These are phyloP conservation scores for Catharus fuscescens DNA, from an alignment of 2,113 vertebrate genomes.

Conservation along the genomic window DNA sequence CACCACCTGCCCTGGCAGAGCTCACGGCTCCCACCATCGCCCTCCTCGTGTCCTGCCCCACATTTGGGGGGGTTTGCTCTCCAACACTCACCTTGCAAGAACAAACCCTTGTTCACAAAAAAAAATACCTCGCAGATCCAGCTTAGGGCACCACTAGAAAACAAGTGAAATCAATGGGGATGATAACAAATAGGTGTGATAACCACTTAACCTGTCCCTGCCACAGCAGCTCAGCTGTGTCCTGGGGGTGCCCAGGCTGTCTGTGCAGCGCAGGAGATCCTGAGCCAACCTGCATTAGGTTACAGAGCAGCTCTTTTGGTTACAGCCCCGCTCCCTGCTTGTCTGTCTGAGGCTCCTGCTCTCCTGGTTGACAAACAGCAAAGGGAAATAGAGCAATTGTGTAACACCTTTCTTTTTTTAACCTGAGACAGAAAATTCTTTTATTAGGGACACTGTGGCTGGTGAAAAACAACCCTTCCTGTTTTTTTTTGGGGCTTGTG, in stretches of 20 bases:
- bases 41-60: neutral
- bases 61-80: neutral
- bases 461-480: neutral
- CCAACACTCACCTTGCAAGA: neutral
- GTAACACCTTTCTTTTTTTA: constrained; percentile 52
- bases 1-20: neutral
- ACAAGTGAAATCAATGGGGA: neutral
- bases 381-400: constrained; percentile 47
- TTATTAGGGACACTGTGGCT: neutral
- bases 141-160: neutral
- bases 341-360: neutral
- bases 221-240: neutral
- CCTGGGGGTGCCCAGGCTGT: neutral
- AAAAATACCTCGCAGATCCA: neutral
- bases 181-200: neutral
- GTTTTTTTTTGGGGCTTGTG: neutral
- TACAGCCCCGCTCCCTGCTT: neutral
- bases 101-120: neutral
- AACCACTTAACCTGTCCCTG: neutral
- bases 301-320: constrained; percentile 3
- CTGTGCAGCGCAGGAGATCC: neutral
- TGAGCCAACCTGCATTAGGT: constrained; percentile 17
- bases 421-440: constrained; percentile 37
- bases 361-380: neutral
- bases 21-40: rapidly evolving